Evolutionary conservation across 2,888 invertebrate species (phyloP).

Genomic region (Steinernema scapterisci): DNA sequence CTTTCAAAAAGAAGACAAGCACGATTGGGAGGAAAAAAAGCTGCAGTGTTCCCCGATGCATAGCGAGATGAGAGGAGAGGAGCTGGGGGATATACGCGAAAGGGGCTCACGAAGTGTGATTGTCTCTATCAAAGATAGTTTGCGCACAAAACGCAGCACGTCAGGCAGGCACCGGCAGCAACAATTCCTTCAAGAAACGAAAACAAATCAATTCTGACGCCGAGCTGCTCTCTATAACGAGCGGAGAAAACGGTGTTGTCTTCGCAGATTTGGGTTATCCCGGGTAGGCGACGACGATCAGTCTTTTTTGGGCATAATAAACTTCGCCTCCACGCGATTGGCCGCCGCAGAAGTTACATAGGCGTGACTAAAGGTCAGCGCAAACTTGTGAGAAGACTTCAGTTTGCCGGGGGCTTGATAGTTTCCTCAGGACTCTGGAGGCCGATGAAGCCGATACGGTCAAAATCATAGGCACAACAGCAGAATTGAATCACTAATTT

Average conservation of each 20-base stretch:
- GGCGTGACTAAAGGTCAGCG: too few relatives aligned
- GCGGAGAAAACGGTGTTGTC: not conserved
- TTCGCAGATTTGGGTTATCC: constrained; percentile 10
- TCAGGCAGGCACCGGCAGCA: too few relatives aligned
- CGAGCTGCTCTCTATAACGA: not conserved
- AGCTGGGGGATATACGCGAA: not conserved
- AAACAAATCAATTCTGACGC: constrained; percentile 11
- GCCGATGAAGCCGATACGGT: too few relatives aligned
- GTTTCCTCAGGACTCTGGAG: too few relatives aligned
- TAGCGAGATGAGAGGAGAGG: not conserved
- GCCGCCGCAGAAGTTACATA: too few relatives aligned
- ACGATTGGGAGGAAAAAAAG: not conserved
- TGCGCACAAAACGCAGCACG: not conserved
- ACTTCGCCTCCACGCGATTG: not conserved
- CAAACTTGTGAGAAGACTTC: too few relatives aligned
- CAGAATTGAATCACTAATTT: too few relatives aligned
- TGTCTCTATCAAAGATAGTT: not conserved
- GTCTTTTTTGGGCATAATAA: not conserved
- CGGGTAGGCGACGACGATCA: not conserved
- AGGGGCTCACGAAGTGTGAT: too few relatives aligned
- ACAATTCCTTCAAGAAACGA: not conserved
- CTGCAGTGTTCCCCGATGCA: not conserved
- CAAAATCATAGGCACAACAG: too few relatives aligned
- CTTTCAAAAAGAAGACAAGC: constrained; percentile 6
- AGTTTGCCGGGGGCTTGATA: too few relatives aligned